Evolutionary conservation across 2,888 invertebrate genomes (phyloP).

Genomic region (Pristionchus maxplancki): DNA sequence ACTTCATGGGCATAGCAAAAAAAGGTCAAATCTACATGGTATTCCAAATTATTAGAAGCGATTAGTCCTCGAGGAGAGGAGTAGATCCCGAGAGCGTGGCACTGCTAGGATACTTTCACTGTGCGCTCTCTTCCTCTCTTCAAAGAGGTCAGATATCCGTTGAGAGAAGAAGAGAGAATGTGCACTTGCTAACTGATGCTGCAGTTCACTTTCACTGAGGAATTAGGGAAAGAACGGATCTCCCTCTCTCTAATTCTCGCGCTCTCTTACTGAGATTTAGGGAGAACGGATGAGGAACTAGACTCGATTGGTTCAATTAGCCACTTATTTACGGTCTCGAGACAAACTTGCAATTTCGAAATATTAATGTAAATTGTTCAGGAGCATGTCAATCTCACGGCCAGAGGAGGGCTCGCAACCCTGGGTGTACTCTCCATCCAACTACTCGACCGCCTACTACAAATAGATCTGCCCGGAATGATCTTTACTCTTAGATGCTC

Average conservation of each 20-base stretch:
- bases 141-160: constrained; percentile 6
- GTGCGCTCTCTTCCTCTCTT: background rate
- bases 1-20: too few species aligned
- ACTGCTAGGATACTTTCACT: background rate
- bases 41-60: too few species aligned
- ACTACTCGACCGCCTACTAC: constrained; percentile 65
- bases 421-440: constrained; percentile 72
- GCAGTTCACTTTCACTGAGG: constrained; percentile 34
- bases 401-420: constrained; percentile 62
- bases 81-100: background rate
- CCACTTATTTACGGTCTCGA: background rate
- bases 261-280: background rate
- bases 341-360: background rate
- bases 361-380: constrained; percentile 35
- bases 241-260: background rate
- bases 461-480: constrained; percentile 31
- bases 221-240: background rate
- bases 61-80: background rate
- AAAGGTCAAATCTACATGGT: too few species aligned
- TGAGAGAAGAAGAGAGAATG: constrained; percentile 34
- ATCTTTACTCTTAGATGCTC: constrained; percentile 29
- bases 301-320: background rate
- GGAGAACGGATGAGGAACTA: background rate
- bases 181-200: constrained; percentile 37
- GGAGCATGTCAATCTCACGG: constrained; percentile 57